Conservation (phyloP, 2,888 invertebrate species). For the Leucania comma region DNA sequence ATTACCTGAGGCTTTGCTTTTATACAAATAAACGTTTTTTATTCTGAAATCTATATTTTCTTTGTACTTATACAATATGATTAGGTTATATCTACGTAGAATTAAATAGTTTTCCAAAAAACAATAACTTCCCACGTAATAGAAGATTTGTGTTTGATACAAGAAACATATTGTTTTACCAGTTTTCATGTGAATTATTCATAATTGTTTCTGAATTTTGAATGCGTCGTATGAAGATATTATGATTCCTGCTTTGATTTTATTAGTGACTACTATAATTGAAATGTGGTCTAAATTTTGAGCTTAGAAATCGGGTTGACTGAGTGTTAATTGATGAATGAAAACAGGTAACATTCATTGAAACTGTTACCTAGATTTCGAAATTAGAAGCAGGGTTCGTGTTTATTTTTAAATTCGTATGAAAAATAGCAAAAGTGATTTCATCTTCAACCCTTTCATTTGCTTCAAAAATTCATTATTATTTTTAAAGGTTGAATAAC, state of each 20-base stretch:
- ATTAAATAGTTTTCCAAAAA: constrained; percentile 25
- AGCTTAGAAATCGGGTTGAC: constrained; percentile 21
- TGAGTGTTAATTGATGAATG: constrained; percentile 43
- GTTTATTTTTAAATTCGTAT: not conserved
- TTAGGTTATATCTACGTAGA: not conserved
- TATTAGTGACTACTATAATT: constrained; percentile 21
- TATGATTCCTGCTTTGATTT: constrained; percentile 4
- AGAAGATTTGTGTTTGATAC: constrained; percentile 30
- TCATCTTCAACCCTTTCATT: not conserved
- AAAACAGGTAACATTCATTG: constrained; percentile 26
- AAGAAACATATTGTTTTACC: constrained; percentile 22
- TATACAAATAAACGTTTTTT: constrained; percentile 7
- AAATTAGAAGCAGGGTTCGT: not conserved
- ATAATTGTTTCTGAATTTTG: constrained; percentile 6
- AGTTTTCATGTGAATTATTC: constrained; percentile 7
- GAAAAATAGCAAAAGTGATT: not conserved
- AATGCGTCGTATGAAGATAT: constrained; percentile 2
- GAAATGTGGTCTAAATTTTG: not conserved
- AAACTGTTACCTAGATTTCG: constrained; percentile 11
- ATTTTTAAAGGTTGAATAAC: too few relatives aligned
- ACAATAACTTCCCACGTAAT: constrained; percentile 26
- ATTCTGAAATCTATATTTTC: constrained; percentile 27
- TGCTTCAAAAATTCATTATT: not conserved
- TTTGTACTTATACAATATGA: constrained; percentile 20
- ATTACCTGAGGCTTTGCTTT: constrained; percentile 13